Conservation (phyloP, 2,113 vertebrate species). For the Ophthalmolycus amberensis region DNA sequence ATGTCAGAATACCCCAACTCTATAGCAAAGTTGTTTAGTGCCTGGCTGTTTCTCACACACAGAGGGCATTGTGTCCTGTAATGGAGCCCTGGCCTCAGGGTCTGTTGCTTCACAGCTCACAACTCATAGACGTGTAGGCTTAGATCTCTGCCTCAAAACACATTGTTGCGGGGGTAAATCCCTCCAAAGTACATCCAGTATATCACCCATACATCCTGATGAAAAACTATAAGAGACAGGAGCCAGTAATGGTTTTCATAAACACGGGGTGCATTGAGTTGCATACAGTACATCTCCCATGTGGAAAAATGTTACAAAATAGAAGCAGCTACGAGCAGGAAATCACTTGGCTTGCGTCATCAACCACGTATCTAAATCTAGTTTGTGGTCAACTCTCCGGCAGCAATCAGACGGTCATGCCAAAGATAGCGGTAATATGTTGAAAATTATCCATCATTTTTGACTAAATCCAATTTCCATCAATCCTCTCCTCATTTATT, state of each 20-base stretch:
- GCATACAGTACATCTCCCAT: conserved; percentile 11
- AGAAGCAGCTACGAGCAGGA: conserved; percentile 29
- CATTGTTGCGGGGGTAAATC: conserved; percentile 36
- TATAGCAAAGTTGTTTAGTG: conserved; percentile 9
- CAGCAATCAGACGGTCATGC: conserved; percentile 15
- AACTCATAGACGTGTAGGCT: conserved; percentile 41
- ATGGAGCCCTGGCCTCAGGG: conserved; percentile 52
- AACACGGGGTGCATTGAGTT: conserved; percentile 12
- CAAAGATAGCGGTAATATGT: not conserved
- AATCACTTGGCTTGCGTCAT: conserved; percentile 48
- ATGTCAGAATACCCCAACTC: conserved; percentile 17
- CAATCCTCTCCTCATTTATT: not conserved
- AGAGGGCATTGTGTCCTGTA: conserved; percentile 57
- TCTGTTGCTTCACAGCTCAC: conserved; percentile 41
- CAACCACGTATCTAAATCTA: conserved; percentile 38
- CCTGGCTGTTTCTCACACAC: conserved; percentile 47
- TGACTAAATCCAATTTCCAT: conserved; percentile 29
- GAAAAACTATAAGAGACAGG: conserved; percentile 1
- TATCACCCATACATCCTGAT: conserved; percentile 22
- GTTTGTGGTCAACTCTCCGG: conserved; percentile 38
- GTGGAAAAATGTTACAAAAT: conserved; percentile 2
- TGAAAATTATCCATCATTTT: not conserved
- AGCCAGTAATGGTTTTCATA: conserved; percentile 29
- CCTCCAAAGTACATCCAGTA: conserved; percentile 1
- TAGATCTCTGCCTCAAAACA: conserved; percentile 43